phyloP scores from a whole-genome alignment of 1,140 invertebrate genomes.

The Plutomurus gul region DNA sequence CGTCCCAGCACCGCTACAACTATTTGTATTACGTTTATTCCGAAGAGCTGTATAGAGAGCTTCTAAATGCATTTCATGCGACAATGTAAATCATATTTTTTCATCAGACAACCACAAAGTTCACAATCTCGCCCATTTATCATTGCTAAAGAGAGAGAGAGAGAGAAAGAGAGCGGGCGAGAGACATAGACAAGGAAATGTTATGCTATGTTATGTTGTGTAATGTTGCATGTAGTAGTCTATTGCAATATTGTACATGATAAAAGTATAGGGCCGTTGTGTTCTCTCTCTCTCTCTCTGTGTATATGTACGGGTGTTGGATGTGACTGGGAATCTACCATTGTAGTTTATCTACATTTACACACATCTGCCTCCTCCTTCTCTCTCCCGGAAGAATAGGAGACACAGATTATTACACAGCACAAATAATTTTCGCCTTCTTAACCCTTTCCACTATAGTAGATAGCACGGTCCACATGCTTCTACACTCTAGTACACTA shows the following conservation, averaged over 20 bases:
- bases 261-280: too few relatives aligned
- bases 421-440: constrained; percentile 18
- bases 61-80: constrained; percentile 5
- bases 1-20: background rate
- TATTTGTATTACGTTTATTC: background rate
- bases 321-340: background rate
- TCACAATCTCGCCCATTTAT: constrained; percentile 22
- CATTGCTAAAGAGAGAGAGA: constrained; percentile 17
- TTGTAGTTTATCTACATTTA: constrained; percentile 13
- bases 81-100: constrained; percentile 26
- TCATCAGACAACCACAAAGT: constrained; percentile 26
- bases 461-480: too few relatives aligned
- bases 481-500: too few relatives aligned
- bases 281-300: too few relatives aligned
- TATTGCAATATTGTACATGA: background rate
- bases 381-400: background rate
- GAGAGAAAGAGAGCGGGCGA: background rate
- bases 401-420: background rate
- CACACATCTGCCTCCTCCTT: constrained; percentile 16
- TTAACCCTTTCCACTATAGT: background rate
- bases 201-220: background rate
- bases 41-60: background rate
- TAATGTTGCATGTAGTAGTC: constrained; percentile 4
- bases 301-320: too few relatives aligned
- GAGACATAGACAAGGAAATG: constrained; percentile 2